Conservation (phyloP, 1,140 invertebrate species). For the Drosophila prosaltans region DNA sequence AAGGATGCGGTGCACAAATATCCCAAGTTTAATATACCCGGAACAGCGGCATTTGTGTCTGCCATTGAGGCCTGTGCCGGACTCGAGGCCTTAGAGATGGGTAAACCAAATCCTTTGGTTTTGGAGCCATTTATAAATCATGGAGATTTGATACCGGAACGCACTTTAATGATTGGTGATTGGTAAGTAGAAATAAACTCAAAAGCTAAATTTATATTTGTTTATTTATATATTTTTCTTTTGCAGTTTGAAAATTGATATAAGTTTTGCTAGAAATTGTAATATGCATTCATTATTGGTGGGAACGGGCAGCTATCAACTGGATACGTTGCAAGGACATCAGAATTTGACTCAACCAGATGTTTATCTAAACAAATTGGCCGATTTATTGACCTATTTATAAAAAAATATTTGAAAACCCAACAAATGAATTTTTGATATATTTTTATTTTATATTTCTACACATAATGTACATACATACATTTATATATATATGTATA, state of each 20-base stretch:
- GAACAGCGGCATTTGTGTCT: conserved; percentile 92
- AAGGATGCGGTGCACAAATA: conserved; percentile 88
- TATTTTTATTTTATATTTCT: not conserved
- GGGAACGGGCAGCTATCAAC: conserved; percentile 90
- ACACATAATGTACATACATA: conserved; percentile 13
- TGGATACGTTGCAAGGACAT: conserved; percentile 58
- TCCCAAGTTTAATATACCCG: conserved; percentile 83
- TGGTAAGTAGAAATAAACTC: conserved; percentile 84
- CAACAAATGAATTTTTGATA: not conserved
- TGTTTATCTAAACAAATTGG: conserved; percentile 88
- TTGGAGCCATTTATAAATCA: conserved; percentile 64
- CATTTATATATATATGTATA: conserved; percentile 21
- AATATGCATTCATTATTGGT: conserved; percentile 93
- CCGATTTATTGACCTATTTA: conserved; percentile 85
- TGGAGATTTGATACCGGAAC: conserved; percentile 88
- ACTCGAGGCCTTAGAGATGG: conserved; percentile 91
- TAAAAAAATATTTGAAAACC: not conserved
- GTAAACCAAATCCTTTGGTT: conserved; percentile 87
- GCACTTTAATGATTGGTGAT: conserved; percentile 97
- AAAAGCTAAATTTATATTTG: not conserved
- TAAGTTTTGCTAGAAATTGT: conserved; percentile 92
- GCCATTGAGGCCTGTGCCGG: conserved; percentile 91
- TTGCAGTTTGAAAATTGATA: conserved; percentile 93
- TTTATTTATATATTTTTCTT: conserved; percentile 1
- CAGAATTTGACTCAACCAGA: conserved; percentile 85